Base-by-base conservation (phyloP, 2,888 invertebrate species). In the Mesorhabditis spiculigera region DNA sequence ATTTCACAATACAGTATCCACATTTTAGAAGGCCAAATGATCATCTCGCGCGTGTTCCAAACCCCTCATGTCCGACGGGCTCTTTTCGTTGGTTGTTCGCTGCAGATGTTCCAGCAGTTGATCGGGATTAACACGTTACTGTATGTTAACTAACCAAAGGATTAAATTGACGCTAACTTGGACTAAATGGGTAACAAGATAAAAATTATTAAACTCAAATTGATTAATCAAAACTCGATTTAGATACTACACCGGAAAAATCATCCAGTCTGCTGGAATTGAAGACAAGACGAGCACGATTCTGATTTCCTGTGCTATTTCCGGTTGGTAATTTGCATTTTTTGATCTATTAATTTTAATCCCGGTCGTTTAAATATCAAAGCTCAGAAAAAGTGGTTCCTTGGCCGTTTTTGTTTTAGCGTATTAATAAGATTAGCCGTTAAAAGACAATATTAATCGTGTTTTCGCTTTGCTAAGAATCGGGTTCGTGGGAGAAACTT, bases 111-210 rank as follows among this genome's bases (percentile, higher is more conserved):
- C 77, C 89, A 89, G 79, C 89, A 89, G 78, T 78, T 90, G 4
- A 84, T 87, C 69, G 89, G 89, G 28, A 89, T 90, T 77, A 89
- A 89, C 82, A 90, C 89, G 4, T 88, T 90, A 71, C 88, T 88
- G 87, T 87, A n/a, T 50, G 13, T 45, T 45, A 13, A n/a, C n/a
- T n/a, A n/a, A n/a, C n/a, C n/a, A n/a, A n/a, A n/a, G n/a, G n/a
- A n/a, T n/a, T n/a, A n/a, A n/a, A n/a, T n/a, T n/a, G n/a, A n/a
- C n/a, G n/a, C n/a, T n/a, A n/a, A n/a, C n/a, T n/a, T n/a, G n/a
- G n/a, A n/a, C n/a, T n/a, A n/a, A n/a, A n/a, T n/a, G n/a, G n/a
- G n/a, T n/a, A n/a, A n/a, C n/a, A n/a, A n/a, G n/a, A n/a, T n/a
- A n/a, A n/a, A n/a, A n/a, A n/a, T n/a, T n/a, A n/a, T n/a, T n/a